Percentiles rank a stretch among this genome's conserved stretches.
Conservation (phyloP, 2,888 invertebrate species). For the Lasioglossum zephyrum region DNA sequence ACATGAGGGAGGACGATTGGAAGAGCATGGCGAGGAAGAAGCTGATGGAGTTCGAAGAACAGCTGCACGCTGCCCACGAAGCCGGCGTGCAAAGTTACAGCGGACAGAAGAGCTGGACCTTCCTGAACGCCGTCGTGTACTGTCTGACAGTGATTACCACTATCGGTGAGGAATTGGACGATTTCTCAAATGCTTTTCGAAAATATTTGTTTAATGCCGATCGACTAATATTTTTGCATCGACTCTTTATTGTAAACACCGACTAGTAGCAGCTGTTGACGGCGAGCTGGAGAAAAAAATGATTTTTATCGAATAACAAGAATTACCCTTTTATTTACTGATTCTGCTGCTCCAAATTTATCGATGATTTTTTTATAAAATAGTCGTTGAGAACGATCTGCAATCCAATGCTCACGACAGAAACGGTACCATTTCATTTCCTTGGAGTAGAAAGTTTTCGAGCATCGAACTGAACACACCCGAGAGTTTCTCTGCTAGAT, state of each 20-base stretch:
- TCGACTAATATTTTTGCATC: not conserved
- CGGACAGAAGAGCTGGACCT: slow-evolving; percentile 94
- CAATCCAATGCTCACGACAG: not conserved
- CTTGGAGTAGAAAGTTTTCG: not conserved
- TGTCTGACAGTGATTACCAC: slow-evolving; percentile 94
- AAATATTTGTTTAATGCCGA: not conserved
- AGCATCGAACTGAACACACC: not conserved
- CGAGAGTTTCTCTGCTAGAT: not conserved
- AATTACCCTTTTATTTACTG: no score
- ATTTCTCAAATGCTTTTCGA: not conserved
- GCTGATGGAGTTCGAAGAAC: slow-evolving; percentile 93
- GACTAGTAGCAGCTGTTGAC: not conserved
- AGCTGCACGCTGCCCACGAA: slow-evolving; percentile 93
- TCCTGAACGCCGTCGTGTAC: slow-evolving; percentile 94
- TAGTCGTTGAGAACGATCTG: not conserved
- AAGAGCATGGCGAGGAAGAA: slow-evolving; percentile 93
- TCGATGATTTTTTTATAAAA: not conserved
- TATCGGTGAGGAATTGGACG: slow-evolving; percentile 89
- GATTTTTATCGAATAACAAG: not conserved
- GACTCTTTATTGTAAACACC: not conserved
- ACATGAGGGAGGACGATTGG: slow-evolving; percentile 95
- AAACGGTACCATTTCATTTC: not conserved
- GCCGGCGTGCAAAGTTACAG: slow-evolving; percentile 93
- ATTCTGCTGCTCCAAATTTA: no score
- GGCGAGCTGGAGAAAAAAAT: not conserved